phyloP scores from a whole-genome alignment of 2,113 vertebrate genomes.

The Amia ocellicauda region DNA sequence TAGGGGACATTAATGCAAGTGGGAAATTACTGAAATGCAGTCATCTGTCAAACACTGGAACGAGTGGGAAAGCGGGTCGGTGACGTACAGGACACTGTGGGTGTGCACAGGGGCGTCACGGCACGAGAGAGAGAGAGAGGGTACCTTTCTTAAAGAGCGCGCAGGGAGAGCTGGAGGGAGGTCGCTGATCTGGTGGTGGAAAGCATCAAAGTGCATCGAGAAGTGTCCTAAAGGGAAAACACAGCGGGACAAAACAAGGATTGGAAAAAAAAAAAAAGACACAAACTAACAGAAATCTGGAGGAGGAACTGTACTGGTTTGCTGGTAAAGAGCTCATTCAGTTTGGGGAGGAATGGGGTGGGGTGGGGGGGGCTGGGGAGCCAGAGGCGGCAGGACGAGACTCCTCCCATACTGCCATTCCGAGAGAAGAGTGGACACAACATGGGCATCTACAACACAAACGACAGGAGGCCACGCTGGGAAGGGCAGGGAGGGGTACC shows the following conservation, averaged over 20 bases:
- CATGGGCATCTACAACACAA: no score
- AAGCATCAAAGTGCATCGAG: conserved; percentile 90
- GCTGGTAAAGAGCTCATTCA: no score
- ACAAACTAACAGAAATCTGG: not conserved
- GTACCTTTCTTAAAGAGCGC: conserved; percentile 84
- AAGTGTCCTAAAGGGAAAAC: conserved; percentile 80
- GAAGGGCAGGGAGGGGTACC: no score
- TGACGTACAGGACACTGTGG: not conserved
- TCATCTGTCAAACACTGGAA: no score
- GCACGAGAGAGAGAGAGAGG: conserved; percentile 36
- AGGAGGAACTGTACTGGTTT: not conserved
- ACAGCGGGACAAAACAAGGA: conserved; percentile 36
- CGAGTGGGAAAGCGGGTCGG: not conserved
- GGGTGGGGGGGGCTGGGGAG: no score
- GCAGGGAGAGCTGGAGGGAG: conserved; percentile 84
- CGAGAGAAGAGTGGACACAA: no score
- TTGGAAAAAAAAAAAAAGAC: conserved; percentile 1
- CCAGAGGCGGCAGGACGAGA: no score
- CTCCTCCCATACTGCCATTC: no score
- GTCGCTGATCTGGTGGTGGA: conserved; percentile 87
- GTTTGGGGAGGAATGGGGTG: no score
- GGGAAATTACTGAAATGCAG: not conserved
- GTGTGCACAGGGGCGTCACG: not conserved
- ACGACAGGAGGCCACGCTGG: no score
- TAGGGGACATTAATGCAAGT: not conserved